phyloP scores from a whole-genome alignment of 2,888 invertebrate species.

The Drosophila pegasa region DNA sequence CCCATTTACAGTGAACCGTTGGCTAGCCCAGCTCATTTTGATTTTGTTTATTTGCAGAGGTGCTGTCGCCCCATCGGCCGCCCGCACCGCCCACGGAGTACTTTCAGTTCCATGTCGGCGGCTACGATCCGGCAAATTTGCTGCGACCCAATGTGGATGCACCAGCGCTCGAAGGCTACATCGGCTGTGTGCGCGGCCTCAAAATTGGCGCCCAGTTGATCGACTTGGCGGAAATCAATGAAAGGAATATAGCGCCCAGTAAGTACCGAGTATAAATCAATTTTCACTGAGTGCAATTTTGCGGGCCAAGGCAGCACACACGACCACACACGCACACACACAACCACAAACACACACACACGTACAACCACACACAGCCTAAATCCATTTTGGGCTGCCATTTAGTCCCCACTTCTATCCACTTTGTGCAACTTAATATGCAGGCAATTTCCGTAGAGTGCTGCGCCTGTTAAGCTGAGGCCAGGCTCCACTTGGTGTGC shows the following conservation, averaged over 20 bases:
- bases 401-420: constrained; percentile 6
- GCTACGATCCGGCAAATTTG: constrained; percentile 91
- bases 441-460: constrained; percentile 78
- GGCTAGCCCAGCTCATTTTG: constrained; percentile 52
- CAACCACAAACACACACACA: background rate
- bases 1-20: background rate
- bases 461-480: constrained; percentile 38
- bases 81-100: constrained; percentile 95
- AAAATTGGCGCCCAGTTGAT: constrained; percentile 93
- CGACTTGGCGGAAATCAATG: constrained; percentile 90
- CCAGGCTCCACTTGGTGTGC: constrained; percentile 49
- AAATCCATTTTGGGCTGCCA: constrained; percentile 29
- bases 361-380: constrained; percentile 9
- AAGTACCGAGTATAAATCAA: constrained; percentile 82
- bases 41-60: constrained; percentile 87
- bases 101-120: constrained; percentile 94
- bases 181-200: constrained; percentile 94
- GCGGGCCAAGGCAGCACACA: constrained; percentile 10
- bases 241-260: constrained; percentile 89
- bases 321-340: background rate
- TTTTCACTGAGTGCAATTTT: constrained; percentile 45
- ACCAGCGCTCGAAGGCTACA: constrained; percentile 89
- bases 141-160: constrained; percentile 86
- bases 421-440: constrained; percentile 69
- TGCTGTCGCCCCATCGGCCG: constrained; percentile 94